phyloP scores from a whole-genome alignment of 2,888 invertebrate species.

The Sympetrum striolatum region DNA sequence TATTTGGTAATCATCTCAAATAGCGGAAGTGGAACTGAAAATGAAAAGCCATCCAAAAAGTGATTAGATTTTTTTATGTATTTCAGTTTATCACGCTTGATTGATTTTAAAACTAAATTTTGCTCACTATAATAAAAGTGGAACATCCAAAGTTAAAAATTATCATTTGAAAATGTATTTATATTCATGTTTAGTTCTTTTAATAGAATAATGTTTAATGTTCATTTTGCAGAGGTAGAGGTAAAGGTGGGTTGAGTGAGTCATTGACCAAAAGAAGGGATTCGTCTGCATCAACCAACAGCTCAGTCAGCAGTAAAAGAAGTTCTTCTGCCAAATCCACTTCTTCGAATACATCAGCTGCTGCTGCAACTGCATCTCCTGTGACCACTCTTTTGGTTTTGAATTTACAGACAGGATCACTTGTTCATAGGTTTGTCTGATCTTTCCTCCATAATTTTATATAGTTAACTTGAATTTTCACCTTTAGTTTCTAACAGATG shows the following conservation, averaged over 20 bases:
- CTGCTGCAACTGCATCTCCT: conserved; percentile 22
- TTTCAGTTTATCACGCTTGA: too few relatives aligned
- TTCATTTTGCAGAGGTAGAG: not conserved
- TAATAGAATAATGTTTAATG: not conserved
- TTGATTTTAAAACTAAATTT: not conserved
- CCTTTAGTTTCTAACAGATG: too few relatives aligned
- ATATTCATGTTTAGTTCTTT: not conserved
- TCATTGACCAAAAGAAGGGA: conserved; percentile 21
- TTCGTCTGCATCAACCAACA: not conserved
- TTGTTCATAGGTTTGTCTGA: not conserved
- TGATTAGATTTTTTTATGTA: not conserved
- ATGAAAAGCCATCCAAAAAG: conserved; percentile 15
- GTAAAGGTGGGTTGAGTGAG: not conserved
- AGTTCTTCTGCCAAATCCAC: conserved; percentile 10
- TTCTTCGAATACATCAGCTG: not conserved
- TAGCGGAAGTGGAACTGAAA: conserved; percentile 17
- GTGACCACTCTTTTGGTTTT: conserved; percentile 7
- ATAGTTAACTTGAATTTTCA: too few relatives aligned
- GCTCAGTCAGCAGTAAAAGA: not conserved
- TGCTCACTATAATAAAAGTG: not conserved
- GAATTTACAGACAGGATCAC: conserved; percentile 4
- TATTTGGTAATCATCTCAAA: conserved; percentile 65
- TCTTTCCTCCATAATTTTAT: too few relatives aligned
- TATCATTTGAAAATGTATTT: too few relatives aligned
- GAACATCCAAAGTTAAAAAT: not conserved